Conservation (phyloP, 2,888 invertebrate species). For the Lathronympha strigana region DNA sequence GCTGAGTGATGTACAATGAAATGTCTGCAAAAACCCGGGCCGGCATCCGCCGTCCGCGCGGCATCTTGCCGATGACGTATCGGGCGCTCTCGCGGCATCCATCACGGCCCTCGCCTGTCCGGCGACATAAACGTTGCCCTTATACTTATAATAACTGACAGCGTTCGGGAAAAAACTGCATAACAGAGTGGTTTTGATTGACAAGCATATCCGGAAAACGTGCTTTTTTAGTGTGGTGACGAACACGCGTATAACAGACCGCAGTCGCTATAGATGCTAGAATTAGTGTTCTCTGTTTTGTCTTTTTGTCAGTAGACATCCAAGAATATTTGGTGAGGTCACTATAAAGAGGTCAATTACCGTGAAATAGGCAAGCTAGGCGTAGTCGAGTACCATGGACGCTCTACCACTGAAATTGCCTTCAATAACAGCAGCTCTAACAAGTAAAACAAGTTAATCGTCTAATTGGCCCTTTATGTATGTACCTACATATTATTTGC, state of each 20-base stretch:
- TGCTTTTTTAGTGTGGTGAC: not conserved
- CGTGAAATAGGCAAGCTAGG: not conserved
- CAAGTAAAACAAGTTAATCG: not conserved
- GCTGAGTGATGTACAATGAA: constrained; percentile 45
- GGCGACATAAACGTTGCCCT: constrained; percentile 29
- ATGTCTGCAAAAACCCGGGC: constrained; percentile 46
- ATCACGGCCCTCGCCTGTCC: constrained; percentile 49
- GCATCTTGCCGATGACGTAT: constrained; percentile 55
- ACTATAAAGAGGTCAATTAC: no score
- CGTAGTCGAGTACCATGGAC: not conserved
- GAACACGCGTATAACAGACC: not conserved
- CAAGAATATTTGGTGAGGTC: no score
- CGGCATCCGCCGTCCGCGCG: constrained; percentile 41
- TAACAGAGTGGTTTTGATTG: constrained; percentile 22
- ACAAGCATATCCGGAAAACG: constrained; percentile 25
- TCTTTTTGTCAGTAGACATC: no score
- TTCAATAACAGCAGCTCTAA: not conserved
- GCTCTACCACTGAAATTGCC: not conserved
- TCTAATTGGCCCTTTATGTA: not conserved
- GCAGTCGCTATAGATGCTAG: not conserved
- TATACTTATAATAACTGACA: constrained; percentile 34
- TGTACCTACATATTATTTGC: not conserved
- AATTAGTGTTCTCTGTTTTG: no score
- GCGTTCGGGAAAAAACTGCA: constrained; percentile 23
- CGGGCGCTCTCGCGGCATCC: constrained; percentile 53